Evolutionary conservation across 2,797 vertebrate genomes (phyloP).

Genomic region (Myotis vivesi): DNA sequence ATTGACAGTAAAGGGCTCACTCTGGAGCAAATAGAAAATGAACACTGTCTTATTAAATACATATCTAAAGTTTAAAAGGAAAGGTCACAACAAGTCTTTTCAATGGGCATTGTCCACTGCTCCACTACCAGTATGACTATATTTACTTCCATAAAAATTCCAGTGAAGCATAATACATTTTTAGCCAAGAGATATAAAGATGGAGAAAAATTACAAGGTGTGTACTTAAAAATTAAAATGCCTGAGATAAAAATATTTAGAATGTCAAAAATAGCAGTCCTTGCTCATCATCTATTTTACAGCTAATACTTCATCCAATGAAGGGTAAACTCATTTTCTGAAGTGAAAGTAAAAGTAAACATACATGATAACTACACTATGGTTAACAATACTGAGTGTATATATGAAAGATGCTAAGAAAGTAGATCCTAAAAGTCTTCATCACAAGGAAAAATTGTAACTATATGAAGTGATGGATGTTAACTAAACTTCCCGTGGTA

Average conservation of each 20-base stretch:
- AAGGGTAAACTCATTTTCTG: neutral
- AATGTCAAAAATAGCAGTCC: neutral
- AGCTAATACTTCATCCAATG: neutral
- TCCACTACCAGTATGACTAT: neutral
- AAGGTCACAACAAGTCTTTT: conserved; percentile 41
- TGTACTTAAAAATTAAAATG: neutral
- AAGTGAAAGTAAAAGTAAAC: neutral
- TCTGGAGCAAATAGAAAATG: conserved; percentile 75
- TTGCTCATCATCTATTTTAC: neutral
- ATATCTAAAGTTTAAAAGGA: conserved; percentile 68
- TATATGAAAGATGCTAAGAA: neutral
- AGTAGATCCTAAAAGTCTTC: neutral
- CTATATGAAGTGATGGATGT: neutral
- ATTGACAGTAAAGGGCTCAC: conserved; percentile 72
- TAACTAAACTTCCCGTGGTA: neutral
- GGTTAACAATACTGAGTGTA: neutral
- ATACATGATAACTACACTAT: neutral
- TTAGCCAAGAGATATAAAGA: conserved; percentile 14
- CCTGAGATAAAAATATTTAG: neutral
- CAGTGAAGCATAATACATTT: neutral
- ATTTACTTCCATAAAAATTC: conserved; percentile 61
- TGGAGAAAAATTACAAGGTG: neutral
- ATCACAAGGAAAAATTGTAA: neutral
- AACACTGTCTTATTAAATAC: conserved; percentile 76
- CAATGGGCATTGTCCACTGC: neutral